A percentile compares a stretch with the other conserved stretches of the same genome.
Conservation (phyloP, 2,888 invertebrate genomes). For the Penaeus monodon region DNA sequence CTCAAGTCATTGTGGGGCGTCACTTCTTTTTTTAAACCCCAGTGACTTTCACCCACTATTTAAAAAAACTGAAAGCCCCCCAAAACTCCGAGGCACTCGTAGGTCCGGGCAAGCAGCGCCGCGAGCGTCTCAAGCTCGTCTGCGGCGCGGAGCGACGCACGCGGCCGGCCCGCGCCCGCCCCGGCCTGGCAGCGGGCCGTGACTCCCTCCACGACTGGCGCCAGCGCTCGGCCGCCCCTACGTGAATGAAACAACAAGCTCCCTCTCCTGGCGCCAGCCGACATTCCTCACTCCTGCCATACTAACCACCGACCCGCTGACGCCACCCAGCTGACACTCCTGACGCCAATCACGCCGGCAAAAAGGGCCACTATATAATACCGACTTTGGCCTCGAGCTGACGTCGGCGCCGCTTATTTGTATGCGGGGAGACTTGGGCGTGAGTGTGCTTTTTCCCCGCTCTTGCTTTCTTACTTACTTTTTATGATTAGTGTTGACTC, state of each 20-base stretch:
- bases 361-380: constrained; percentile 29
- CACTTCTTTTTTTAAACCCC: no score
- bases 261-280: constrained; percentile 48
- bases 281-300: constrained; percentile 34
- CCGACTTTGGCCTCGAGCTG: background rate
- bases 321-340: constrained; percentile 28
- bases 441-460: no score
- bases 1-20: no score
- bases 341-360: constrained; percentile 10
- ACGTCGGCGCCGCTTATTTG: background rate
- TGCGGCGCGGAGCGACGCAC: background rate
- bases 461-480: no score
- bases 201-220: constrained; percentile 42
- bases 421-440: no score
- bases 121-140: no score
- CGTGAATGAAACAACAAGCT: constrained; percentile 58
- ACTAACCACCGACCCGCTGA: constrained; percentile 16
- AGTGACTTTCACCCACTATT: no score
- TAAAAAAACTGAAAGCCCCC: no score
- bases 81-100: no score
- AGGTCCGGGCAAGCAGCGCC: no score
- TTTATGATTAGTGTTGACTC: background rate
- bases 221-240: constrained; percentile 55
- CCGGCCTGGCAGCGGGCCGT: constrained; percentile 43
- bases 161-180: background rate